Base-by-base conservation (phyloP, 2,797 vertebrate genomes). In the Masticophis lateralis region DNA sequence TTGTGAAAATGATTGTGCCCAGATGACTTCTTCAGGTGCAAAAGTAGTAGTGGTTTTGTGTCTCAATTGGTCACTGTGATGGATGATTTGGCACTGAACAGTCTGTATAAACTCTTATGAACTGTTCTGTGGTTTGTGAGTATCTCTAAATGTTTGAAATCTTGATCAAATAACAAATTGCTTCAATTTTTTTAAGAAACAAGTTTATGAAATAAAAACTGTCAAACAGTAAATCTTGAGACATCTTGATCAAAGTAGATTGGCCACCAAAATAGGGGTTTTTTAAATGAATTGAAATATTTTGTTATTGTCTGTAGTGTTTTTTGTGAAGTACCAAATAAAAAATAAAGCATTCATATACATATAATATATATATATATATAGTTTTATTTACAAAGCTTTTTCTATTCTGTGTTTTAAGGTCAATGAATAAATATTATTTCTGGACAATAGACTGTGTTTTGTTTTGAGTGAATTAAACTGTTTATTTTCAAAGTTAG, bases 231-330 rank as follows among this genome's bases (percentile, higher is more conserved):
- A 88, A 83, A 96, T 93, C 53, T 95, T 95, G 47, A 55, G 95
- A 94, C 96, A 96, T 97, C 97, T 96, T 94, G 93, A 97, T 96
- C 96, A 94, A 94, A 94, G 94, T 92, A 93, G 93, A 96, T 94
- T 97, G 97, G 97, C 91, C 93, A 95, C 94, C 97, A 95, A 97
- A 53, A 96, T 56, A 87, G 93, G 96, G 94, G 95, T 97, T 98
- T 98, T 98, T 98, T 97, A 98, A 96, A 98, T 97, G 96, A 97
- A 96, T 95, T 97, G 97, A 97, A 97, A 97, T 98, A 98, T 98
- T 98, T 98, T 98, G 98, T 98, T 98, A 98, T 97, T 97, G 97
- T 98, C 97, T 98, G 97, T 98, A 97, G 96, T 98, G 98, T 98
- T 98, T 96, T 97, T 97, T 97, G 98, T 98, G 98, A 95, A 97